Evolutionary conservation across 1,140 invertebrate species (phyloP).

Genomic region (Tetragnatha versicolor): DNA sequence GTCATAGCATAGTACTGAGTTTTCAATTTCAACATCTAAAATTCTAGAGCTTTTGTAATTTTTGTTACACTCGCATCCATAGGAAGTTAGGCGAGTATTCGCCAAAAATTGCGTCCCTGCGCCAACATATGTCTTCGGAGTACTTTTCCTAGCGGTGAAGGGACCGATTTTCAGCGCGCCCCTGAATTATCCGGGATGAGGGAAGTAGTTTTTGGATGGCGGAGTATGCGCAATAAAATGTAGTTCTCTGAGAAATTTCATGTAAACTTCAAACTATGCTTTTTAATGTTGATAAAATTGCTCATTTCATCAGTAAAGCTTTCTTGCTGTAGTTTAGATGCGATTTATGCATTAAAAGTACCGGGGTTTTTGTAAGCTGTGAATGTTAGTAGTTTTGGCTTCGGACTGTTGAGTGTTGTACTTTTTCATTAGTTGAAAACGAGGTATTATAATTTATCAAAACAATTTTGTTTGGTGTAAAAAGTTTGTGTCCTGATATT

Average conservation of each 20-base stretch:
- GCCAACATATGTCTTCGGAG: conserved; percentile 1
- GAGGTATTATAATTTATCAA: background rate
- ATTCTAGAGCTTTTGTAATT: too few relatives aligned
- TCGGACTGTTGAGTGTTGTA: conserved; percentile 56
- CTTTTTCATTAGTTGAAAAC: conserved; percentile 47
- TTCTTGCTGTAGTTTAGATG: too few relatives aligned
- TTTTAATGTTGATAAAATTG: background rate
- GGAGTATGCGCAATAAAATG: conserved; percentile 43
- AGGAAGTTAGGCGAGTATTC: background rate
- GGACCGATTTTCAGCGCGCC: conserved; percentile 23
- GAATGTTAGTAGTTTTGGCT: background rate
- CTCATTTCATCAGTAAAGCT: too few relatives aligned
- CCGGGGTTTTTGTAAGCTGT: conserved; percentile 1
- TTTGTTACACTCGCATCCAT: too few relatives aligned
- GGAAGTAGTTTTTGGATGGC: conserved; percentile 33
- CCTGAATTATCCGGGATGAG: conserved; percentile 34
- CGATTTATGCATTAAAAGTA: too few relatives aligned
- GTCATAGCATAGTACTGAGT: too few relatives aligned
- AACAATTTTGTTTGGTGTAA: background rate
- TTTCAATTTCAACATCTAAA: too few relatives aligned
- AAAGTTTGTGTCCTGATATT: background rate
- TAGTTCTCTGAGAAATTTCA: conserved; percentile 29
- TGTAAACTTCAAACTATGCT: too few relatives aligned
- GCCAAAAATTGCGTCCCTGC: background rate
- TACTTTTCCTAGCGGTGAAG: conserved; percentile 36